A percentile compares a stretch with the other conserved stretches of the same genome.
These are phyloP conservation scores for Drosophila algonquin DNA, from an alignment of 2,888 invertebrate species.

Conservation along the genomic window DNA sequence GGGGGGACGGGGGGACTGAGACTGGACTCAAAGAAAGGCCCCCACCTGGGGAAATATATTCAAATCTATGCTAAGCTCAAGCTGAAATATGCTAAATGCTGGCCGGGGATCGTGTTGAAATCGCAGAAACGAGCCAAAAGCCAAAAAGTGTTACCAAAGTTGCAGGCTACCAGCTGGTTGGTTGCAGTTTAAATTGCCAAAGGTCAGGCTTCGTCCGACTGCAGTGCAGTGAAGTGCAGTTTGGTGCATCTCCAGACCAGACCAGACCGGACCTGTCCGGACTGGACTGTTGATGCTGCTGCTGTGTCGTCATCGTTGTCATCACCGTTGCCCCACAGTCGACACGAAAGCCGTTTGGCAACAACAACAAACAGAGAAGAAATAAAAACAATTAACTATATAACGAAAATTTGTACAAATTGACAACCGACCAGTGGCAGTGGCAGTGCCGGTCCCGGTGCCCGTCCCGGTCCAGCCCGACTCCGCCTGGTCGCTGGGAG, in stretches of 20 bases:
- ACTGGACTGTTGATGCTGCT: conserved; percentile 6
- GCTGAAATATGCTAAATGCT: conserved; percentile 66
- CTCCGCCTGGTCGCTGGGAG: conserved; percentile 3
- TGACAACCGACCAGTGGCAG: conserved; percentile 52
- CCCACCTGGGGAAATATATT: conserved; percentile 45
- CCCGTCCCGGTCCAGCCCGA: neutral
- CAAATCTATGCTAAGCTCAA: conserved; percentile 67
- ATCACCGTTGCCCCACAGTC: conserved; percentile 43
- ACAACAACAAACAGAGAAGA: conserved; percentile 52
- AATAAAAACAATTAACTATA: conserved; percentile 72
- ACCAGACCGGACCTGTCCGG: neutral
- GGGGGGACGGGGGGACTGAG: neutral
- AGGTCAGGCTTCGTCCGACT: conserved; percentile 61
- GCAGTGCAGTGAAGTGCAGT: conserved; percentile 39
- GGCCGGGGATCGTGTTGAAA: conserved; percentile 56
- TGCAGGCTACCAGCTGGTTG: conserved; percentile 8
- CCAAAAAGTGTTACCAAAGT: conserved; percentile 23
- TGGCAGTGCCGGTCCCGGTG: neutral
- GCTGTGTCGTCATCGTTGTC: conserved; percentile 58
- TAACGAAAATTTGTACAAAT: conserved; percentile 73
- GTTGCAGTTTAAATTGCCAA: conserved; percentile 73
- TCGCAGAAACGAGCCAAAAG: conserved; percentile 23
- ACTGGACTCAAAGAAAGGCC: conserved; percentile 45
- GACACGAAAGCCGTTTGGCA: conserved; percentile 71
- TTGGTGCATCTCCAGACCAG: conserved; percentile 26